A percentile compares a stretch with the other conserved stretches of the same genome.
Conservation (phyloP, 2,113 vertebrate species). For the Kobus ellipsiprymnus region DNA sequence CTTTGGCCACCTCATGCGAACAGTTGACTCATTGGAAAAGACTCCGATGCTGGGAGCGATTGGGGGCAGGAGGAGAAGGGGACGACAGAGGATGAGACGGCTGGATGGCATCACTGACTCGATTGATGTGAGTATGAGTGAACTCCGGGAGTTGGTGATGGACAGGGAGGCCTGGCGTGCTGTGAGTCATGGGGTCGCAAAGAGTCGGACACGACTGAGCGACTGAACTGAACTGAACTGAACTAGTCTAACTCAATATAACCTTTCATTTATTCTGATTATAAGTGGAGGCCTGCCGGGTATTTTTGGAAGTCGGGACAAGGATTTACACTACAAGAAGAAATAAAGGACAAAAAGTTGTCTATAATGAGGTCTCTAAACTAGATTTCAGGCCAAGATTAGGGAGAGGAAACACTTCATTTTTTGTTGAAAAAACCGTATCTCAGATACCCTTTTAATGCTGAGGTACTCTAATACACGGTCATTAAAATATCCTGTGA, state of each 20-base stretch:
- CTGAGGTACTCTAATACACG: not conserved
- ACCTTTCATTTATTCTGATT: conserved; percentile 4
- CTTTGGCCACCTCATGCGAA: no score
- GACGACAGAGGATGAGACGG: no score
- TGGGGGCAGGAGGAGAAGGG: no score
- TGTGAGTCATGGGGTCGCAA: no score
- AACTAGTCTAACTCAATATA: not conserved
- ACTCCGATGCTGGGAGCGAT: no score
- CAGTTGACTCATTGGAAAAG: no score
- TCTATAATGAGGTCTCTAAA: not conserved
- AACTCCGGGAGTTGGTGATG: no score
- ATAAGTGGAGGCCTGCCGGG: not conserved
- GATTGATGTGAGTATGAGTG: no score
- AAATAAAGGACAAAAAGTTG: not conserved
- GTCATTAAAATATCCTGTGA: not conserved
- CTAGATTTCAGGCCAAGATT: not conserved
- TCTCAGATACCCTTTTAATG: not conserved
- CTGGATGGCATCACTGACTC: no score
- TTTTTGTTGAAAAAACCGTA: not conserved
- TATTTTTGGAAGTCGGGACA: not conserved
- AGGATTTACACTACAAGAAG: not conserved
- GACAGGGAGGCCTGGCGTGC: no score
- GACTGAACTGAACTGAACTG: no score
- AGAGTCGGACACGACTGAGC: no score
- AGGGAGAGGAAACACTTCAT: not conserved